phyloP scores from a whole-genome alignment of 1,140 invertebrate genomes.

The Copidosoma floridanum region DNA sequence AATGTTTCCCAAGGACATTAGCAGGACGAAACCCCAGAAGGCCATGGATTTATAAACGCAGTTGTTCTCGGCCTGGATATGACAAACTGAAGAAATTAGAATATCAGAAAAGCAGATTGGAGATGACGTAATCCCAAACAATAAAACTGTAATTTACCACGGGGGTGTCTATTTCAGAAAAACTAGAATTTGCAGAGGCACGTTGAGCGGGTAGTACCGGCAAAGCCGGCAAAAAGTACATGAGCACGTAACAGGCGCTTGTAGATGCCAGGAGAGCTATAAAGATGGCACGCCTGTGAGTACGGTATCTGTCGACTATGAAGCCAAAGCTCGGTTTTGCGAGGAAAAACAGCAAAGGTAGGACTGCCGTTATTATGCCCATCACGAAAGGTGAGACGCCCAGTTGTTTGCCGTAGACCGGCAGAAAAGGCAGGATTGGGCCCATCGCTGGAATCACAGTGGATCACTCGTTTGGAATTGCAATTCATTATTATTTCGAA shows the following conservation, averaged over 20 bases:
- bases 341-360: conserved; percentile 70
- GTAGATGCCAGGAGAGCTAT: conserved; percentile 63
- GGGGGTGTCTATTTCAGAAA: background rate
- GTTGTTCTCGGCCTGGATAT: too few species aligned
- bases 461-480: too few species aligned
- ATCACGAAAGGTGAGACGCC: conserved; percentile 71
- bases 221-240: conserved; percentile 65
- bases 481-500: too few species aligned
- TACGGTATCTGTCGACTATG: conserved; percentile 65
- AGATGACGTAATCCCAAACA: too few species aligned
- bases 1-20: conserved; percentile 71
- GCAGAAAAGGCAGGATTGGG: conserved; percentile 71
- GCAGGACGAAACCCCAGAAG: conserved; percentile 72
- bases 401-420: conserved; percentile 72
- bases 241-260: conserved; percentile 61
- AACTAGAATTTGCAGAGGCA: conserved; percentile 7
- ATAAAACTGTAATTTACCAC: too few species aligned
- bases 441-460: conserved; percentile 73
- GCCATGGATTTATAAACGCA: conserved; percentile 58
- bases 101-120: too few species aligned
- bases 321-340: conserved; percentile 73
- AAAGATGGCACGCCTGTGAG: conserved; percentile 68
- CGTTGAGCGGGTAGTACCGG: conserved; percentile 29
- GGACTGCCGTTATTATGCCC: conserved; percentile 67
- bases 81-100: too few species aligned